Evolutionary conservation across 2,113 vertebrate genomes (phyloP), one percentile per base, ranked within the genome.

Genomic region (Leiothrix lutea): DNA sequence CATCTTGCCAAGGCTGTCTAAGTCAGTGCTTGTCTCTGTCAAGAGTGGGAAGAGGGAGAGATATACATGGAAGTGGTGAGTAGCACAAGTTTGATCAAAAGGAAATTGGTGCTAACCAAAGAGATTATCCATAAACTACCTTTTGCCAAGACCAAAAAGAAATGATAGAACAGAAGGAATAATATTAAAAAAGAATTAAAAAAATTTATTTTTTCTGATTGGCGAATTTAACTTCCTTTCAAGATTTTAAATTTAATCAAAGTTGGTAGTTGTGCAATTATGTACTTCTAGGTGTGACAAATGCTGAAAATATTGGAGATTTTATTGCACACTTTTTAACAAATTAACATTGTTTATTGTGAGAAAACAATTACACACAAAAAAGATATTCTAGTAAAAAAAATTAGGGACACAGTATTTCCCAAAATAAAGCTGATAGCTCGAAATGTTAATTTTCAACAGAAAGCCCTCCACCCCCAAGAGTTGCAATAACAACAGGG

Each of bases 21-120:
- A 96, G 86, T 83, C 82, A 83, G 67, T 94, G 77, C 91, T 96
- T 90, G 80, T 95, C 92, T 96, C 95, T 96, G 92, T 97, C 75
- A 97, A 80, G 70, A 87, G 62, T 42, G 82, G 70, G 67, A 94
- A 90, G 83, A 92, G 78, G 64, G 72, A 92, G 89, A 93, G 74
- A 82, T 90, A 38, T 70, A 75, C 4, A 21, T 29, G 31, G 57
- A 88, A n/a, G 15, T 81, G 47, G 87, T 90, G 86, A 48, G 77
- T 70, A 95, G 44, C 67, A 92, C 40, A 82, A 15, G 26, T 92
- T 89, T 80, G 33, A 97, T 51, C 47, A 75, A 14, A 36, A 89
- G 80, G 65, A 97, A 97, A 89, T 74, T 73, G 82, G 25, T 88
- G 44, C 45, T 91, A 94, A 94, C 92, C 75, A 54, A 94, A 86